Percentiles rank a stretch among this genome's conserved stretches.
phyloP scores from a whole-genome alignment of 2,113 vertebrate species.

The Isichthys henryi region DNA sequence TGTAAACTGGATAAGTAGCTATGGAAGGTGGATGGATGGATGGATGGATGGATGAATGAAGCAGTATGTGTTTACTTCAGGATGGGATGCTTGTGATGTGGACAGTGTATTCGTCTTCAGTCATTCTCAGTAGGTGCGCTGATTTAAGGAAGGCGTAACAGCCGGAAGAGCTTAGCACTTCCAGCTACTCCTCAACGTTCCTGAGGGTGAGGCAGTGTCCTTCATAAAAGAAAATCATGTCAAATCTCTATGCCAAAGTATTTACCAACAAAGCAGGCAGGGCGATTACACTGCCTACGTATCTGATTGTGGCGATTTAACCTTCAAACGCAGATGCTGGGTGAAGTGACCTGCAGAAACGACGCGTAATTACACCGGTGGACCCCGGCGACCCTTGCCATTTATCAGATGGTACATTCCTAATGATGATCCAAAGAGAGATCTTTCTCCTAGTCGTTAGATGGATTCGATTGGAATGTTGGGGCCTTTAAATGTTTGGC shows the following conservation, averaged over 20 bases:
- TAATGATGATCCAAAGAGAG: constrained; percentile 62
- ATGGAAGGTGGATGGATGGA: background rate
- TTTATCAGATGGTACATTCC: constrained; percentile 76
- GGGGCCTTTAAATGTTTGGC: constrained; percentile 68
- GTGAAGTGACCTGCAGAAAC: constrained; percentile 64
- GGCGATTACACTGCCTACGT: constrained; percentile 60
- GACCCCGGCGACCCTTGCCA: constrained; percentile 59
- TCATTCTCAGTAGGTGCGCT: background rate
- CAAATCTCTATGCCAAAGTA: constrained; percentile 39
- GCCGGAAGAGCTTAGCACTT: background rate
- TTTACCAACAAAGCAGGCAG: constrained; percentile 57
- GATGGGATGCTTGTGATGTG: background rate
- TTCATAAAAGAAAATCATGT: constrained; percentile 15
- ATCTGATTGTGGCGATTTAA: constrained; percentile 78
- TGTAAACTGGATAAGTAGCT: background rate
- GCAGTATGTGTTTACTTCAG: background rate
- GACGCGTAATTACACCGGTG: constrained; percentile 64
- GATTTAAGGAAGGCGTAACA: background rate
- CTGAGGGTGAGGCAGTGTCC: background rate
- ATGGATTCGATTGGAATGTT: constrained; percentile 73
- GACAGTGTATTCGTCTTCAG: background rate
- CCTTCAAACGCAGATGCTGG: constrained; percentile 63
- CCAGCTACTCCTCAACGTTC: background rate
- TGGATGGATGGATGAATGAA: background rate
- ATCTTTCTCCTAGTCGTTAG: constrained; percentile 62